Conservation (phyloP, 2,888 invertebrate genomes). For the Clanis bilineata region DNA sequence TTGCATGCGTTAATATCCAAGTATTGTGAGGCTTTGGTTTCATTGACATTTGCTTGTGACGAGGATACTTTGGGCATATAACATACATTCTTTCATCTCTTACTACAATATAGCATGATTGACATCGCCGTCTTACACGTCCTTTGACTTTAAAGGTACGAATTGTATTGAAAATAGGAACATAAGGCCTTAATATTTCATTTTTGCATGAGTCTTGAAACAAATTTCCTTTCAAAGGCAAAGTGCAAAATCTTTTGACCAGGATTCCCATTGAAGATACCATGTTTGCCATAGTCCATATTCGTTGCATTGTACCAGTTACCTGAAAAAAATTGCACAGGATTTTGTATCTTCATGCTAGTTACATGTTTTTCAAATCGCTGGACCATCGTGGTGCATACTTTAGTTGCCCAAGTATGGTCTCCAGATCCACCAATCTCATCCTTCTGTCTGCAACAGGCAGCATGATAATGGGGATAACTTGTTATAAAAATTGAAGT, state of each 20-base stretch:
- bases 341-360: neutral
- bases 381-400: no score
- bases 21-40: constrained; percentile 85
- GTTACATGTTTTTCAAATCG: no score
- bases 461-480: no score
- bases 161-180: constrained; percentile 49
- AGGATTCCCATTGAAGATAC: constrained; percentile 21
- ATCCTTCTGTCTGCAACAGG: no score
- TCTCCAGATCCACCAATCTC: no score
- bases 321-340: constrained; percentile 26
- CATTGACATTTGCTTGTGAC: constrained; percentile 92
- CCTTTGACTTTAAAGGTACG: constrained; percentile 87
- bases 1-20: constrained; percentile 89
- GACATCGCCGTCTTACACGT: constrained; percentile 86
- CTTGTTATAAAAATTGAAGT: no score
- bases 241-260: neutral
- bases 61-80: constrained; percentile 88
- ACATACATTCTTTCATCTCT: constrained; percentile 86
- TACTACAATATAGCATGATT: constrained; percentile 88
- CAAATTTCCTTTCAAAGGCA: constrained; percentile 43
- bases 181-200: constrained; percentile 45
- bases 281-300: constrained; percentile 49
- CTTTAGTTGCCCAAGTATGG: no score
- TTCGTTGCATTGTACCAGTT: constrained; percentile 49
- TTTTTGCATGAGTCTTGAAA: constrained; percentile 31